Percentiles rank a stretch among this genome's conserved stretches.
These are phyloP conservation scores for Hoplostethus atlanticus DNA, from an alignment of 2,797 vertebrate species.

Conservation along the genomic window DNA sequence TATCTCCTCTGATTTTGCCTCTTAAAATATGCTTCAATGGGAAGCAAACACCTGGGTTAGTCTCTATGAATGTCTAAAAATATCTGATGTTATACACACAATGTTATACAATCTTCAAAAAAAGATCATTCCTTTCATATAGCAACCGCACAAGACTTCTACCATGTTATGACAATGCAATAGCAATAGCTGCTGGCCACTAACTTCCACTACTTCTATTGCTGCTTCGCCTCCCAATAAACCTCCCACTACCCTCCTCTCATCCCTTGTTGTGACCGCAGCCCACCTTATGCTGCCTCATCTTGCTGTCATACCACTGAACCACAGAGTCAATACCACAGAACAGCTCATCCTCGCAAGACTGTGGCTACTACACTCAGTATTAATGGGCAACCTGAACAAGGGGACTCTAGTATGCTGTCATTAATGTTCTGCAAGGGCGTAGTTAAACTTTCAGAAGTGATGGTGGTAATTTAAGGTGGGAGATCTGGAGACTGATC, in stretches of 20 bases:
- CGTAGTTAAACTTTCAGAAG: too few species aligned
- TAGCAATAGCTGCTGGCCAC: too few species aligned
- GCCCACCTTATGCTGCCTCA: slow-evolving; percentile 63
- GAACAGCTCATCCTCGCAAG: slow-evolving; percentile 49
- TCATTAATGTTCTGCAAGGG: slow-evolving; percentile 1
- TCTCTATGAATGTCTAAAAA: neutral
- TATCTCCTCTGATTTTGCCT: slow-evolving; percentile 42
- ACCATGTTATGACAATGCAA: too few species aligned
- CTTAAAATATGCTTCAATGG: neutral
- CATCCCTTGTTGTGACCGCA: slow-evolving; percentile 38
- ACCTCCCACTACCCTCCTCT: slow-evolving; percentile 48
- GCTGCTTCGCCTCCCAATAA: slow-evolving; percentile 27
- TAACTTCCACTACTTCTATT: neutral
- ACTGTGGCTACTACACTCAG: slow-evolving; percentile 22
- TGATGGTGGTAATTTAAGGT: too few species aligned
- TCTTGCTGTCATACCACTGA: slow-evolving; percentile 52
- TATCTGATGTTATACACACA: too few species aligned
- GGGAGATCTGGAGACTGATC: too few species aligned
- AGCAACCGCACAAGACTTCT: too few species aligned
- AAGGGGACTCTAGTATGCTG: slow-evolving; percentile 43
- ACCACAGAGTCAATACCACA: slow-evolving; percentile 54
- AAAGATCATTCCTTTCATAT: too few species aligned
- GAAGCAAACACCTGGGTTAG: slow-evolving; percentile 17
- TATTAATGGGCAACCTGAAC: slow-evolving; percentile 16
- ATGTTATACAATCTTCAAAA: too few species aligned